A percentile compares a stretch with the other conserved stretches of the same genome.
phyloP scores from a whole-genome alignment of 2,113 vertebrate species.

The Nansenia antarctica region DNA sequence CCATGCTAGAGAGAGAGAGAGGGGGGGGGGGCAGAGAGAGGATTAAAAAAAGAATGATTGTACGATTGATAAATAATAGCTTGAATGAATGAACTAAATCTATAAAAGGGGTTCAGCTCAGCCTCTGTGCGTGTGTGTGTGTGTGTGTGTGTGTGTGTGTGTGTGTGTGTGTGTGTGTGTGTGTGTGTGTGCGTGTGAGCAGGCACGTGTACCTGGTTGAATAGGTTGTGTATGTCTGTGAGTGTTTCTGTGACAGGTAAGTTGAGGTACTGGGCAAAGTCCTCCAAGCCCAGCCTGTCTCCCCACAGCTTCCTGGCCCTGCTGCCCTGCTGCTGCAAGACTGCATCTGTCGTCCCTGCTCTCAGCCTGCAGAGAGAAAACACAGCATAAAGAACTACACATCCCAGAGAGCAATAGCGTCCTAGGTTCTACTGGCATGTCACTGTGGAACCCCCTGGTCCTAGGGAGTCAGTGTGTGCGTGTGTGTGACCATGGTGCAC shows the following conservation, averaged over 20 bases:
- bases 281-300: slow-evolving; percentile 64
- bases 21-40: neutral
- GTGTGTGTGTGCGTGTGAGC: neutral
- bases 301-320: slow-evolving; percentile 71
- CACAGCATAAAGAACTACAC: neutral
- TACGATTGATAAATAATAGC: neutral
- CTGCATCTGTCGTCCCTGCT: slow-evolving; percentile 71
- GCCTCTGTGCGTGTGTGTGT: neutral
- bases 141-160: slow-evolving; percentile 45
- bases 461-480: no score
- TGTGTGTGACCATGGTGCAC: no score
- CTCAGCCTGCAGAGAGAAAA: slow-evolving; percentile 75
- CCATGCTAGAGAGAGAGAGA: slow-evolving; percentile 66
- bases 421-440: no score
- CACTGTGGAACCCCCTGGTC: no score
- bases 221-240: slow-evolving; percentile 80
- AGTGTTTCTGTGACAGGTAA: slow-evolving; percentile 79
- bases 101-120: no score
- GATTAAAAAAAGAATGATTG: neutral
- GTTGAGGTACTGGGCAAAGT: slow-evolving; percentile 81
- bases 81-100: neutral
- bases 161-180: slow-evolving; percentile 74
- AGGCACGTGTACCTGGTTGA: slow-evolving; percentile 82
- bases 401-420: no score
- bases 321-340: slow-evolving; percentile 73